These are phyloP conservation scores for Dasypolia templi DNA, from an alignment of 2,888 invertebrate species.

Conservation along the genomic window DNA sequence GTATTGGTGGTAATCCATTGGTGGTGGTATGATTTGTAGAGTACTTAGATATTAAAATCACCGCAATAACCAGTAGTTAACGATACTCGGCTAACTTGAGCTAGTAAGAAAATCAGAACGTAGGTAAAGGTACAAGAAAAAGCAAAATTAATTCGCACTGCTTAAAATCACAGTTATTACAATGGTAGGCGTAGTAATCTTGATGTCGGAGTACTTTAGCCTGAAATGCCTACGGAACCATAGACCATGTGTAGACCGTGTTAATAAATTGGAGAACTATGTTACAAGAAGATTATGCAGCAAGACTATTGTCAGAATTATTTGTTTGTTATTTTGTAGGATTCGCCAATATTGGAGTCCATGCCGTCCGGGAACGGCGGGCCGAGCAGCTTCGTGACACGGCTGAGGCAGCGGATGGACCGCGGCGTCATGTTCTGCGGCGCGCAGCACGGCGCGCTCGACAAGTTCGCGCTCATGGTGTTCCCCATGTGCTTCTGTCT, in stretches of 20 bases:
- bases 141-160: conserved; percentile 57
- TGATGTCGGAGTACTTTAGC: conserved; percentile 41
- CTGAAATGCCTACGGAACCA: conserved; percentile 42
- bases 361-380: conserved; percentile 78
- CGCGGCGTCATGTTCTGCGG: conserved; percentile 91
- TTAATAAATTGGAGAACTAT: conserved; percentile 16
- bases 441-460: conserved; percentile 91
- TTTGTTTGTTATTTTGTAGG: conserved; percentile 73
- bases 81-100: conserved; percentile 38
- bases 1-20: conserved; percentile 63
- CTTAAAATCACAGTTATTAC: conserved; percentile 57
- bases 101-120: conserved; percentile 29
- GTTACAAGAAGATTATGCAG: not conserved
- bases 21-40: conserved; percentile 68
- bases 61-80: conserved; percentile 52
- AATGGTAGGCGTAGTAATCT: conserved; percentile 39
- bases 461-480: conserved; percentile 91
- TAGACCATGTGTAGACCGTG: conserved; percentile 54
- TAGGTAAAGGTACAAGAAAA: conserved; percentile 31
- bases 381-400: conserved; percentile 74
- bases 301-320: conserved; percentile 39
- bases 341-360: conserved; percentile 86
- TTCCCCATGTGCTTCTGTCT: conserved; percentile 91
- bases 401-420: conserved; percentile 85
- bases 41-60: conserved; percentile 47